Percentiles rank a stretch among this genome's conserved stretches.
These are phyloP conservation scores for Parotocinclus haroldoi DNA, from an alignment of 2,797 vertebrate genomes.

Conservation along the genomic window DNA sequence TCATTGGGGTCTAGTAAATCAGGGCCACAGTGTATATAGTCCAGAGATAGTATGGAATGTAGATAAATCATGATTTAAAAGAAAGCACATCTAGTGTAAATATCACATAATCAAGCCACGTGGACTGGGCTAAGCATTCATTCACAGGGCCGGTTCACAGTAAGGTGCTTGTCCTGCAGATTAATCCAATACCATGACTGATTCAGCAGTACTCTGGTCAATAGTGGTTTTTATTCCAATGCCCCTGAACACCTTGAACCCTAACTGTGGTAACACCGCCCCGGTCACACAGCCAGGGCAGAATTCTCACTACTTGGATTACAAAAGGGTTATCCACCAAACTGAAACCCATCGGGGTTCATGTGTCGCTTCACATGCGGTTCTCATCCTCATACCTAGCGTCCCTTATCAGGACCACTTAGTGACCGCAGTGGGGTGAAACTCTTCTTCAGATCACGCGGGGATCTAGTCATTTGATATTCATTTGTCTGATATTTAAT, in stretches of 20 bases:
- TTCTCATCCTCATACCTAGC: slow-evolving; percentile 43
- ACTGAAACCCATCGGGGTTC: slow-evolving; percentile 39
- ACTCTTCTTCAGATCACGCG: slow-evolving; percentile 16
- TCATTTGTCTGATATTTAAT: slow-evolving; percentile 9
- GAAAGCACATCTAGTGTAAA: too few species aligned
- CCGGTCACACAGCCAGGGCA: slow-evolving; percentile 47
- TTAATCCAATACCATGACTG: neutral
- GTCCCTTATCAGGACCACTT: slow-evolving; percentile 31
- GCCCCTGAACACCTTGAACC: neutral
- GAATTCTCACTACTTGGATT: slow-evolving; percentile 61
- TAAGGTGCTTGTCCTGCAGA: neutral
- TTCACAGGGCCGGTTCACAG: too few species aligned
- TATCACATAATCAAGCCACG: too few species aligned
- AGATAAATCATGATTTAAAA: too few species aligned
- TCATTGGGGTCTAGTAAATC: too few species aligned
- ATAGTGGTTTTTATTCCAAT: neutral
- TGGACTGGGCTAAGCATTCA: too few species aligned
- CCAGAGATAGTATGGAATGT: too few species aligned
- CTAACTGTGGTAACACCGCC: slow-evolving; percentile 2
- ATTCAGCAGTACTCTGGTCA: neutral
- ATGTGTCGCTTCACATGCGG: slow-evolving; percentile 45
- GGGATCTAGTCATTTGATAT: slow-evolving; percentile 25
- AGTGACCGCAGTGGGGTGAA: slow-evolving; percentile 21
- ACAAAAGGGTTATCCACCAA: slow-evolving; percentile 47
- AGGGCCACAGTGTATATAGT: too few species aligned